phyloP scores from a whole-genome alignment of 1,140 invertebrate species.

The Nebria ingens region DNA sequence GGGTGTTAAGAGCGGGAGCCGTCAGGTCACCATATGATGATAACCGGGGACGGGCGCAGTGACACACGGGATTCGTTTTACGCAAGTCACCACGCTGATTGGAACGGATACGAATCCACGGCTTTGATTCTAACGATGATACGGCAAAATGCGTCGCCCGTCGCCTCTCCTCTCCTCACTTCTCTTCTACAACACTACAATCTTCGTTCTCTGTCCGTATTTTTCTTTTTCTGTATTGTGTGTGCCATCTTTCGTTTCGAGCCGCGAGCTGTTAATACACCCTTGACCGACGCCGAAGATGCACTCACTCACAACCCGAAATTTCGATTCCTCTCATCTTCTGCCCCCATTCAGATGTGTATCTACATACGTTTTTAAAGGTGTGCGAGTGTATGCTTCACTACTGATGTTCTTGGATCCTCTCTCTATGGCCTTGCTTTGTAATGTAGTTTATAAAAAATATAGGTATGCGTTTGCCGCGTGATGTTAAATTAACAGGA shows the following conservation, averaged over 20 bases:
- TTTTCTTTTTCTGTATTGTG: background rate
- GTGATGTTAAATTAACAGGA: background rate
- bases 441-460: too few relatives aligned
- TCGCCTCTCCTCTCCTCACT: background rate
- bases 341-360: background rate
- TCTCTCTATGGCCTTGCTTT: too few relatives aligned
- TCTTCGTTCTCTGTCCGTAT: background rate
- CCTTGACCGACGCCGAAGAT: background rate
- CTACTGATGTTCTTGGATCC: too few relatives aligned
- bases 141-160: background rate
- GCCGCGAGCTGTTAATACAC: background rate
- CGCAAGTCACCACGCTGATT: slow-evolving; percentile 3
- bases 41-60: background rate
- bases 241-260: background rate
- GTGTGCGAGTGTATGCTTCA: too few relatives aligned
- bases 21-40: background rate
- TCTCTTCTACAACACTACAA: background rate
- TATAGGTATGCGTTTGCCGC: too few relatives aligned
- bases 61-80: slow-evolving; percentile 2
- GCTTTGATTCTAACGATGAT: slow-evolving; percentile 3
- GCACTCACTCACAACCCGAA: background rate
- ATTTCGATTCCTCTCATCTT: background rate
- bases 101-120: slow-evolving; percentile 3
- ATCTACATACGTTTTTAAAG: slow-evolving; percentile 4
- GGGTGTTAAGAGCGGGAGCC: background rate